phyloP scores from a whole-genome alignment of 2,888 invertebrate species.

The Phortica okadai region DNA sequence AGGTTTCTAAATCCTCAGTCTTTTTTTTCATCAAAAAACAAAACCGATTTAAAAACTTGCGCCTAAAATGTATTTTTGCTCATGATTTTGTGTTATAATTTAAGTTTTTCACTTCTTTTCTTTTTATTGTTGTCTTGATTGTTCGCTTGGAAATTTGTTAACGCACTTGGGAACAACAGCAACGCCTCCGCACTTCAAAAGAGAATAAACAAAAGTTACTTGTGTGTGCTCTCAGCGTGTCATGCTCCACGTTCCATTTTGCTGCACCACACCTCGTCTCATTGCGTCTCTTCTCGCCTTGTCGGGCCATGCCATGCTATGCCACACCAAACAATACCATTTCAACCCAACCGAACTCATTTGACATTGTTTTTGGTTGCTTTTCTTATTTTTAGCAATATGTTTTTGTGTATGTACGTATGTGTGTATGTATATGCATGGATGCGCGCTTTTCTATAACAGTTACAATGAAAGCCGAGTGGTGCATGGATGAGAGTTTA shows the following conservation, averaged over 20 bases:
- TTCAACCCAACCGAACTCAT: neutral
- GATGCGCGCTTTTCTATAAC: neutral
- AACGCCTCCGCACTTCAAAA: neutral
- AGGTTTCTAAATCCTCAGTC: too few species aligned
- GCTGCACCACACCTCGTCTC: too few species aligned
- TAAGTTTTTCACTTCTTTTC: too few species aligned
- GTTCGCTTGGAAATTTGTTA: too few species aligned
- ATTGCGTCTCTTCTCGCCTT: neutral
- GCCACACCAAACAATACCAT: too few species aligned
- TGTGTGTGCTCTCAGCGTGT: neutral
- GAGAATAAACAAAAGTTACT: neutral
- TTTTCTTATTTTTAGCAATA: neutral
- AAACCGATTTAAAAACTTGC: too few species aligned
- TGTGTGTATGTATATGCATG: neutral
- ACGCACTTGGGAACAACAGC: too few species aligned
- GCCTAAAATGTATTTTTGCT: too few species aligned
- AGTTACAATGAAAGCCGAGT: neutral
- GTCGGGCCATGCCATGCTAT: neutral
- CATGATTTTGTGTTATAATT: too few species aligned
- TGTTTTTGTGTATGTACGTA: neutral
- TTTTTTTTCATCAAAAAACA: too few species aligned
- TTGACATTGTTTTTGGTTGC: conserved; percentile 2
- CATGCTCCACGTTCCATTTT: neutral
- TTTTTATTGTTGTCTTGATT: too few species aligned
- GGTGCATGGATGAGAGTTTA: neutral